Conservation (phyloP, 1,140 invertebrate genomes). For the Microplitis demolitor region DNA sequence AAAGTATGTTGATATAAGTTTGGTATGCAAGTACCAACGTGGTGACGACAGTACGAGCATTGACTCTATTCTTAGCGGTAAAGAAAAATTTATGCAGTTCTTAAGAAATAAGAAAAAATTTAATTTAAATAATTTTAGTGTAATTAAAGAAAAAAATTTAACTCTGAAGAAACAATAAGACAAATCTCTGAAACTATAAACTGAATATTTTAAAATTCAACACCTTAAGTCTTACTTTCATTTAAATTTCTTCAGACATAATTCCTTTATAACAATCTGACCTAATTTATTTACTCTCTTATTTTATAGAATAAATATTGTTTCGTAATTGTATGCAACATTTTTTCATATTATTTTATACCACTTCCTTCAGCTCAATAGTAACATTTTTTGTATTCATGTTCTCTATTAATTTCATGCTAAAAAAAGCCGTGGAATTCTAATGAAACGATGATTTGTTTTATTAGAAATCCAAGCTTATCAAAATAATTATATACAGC, state of each 20-base stretch:
- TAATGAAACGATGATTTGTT: no score
- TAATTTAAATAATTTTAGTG: no score
- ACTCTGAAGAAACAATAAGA: no score
- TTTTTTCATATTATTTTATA: neutral
- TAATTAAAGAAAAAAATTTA: no score
- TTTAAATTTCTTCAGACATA: no score
- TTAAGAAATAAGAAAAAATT: neutral
- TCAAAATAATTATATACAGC: no score
- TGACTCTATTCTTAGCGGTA: neutral
- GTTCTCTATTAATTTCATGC: constrained; percentile 11
- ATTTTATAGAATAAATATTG: neutral
- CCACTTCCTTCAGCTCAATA: neutral
- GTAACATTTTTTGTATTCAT: neutral
- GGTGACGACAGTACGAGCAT: neutral
- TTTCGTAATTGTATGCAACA: neutral
- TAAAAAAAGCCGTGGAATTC: neutral
- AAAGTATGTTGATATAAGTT: neutral
- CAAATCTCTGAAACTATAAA: no score
- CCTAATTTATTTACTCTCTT: no score
- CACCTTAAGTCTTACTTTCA: no score
- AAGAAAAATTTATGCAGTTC: neutral
- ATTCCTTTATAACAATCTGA: no score
- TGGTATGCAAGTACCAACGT: neutral
- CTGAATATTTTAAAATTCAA: no score
- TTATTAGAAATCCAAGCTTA: no score